Evolutionary conservation across 2,888 invertebrate species (phyloP).

Genomic region (Barypeithes pellucidus): DNA sequence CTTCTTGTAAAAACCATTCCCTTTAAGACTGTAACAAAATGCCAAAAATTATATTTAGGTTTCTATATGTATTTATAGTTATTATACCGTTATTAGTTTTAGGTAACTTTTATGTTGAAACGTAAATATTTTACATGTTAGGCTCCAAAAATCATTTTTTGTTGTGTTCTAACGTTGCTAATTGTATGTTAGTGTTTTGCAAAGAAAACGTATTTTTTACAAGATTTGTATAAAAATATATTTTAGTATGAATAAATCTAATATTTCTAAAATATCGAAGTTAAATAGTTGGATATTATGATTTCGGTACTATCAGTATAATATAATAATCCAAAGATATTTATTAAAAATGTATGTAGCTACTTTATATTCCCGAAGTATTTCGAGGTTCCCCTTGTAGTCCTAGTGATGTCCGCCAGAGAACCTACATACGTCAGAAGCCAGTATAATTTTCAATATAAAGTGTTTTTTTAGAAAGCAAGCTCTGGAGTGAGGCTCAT

Average conservation of each 20-base stretch:
- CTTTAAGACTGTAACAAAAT: slow-evolving; percentile 34
- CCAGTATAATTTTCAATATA: too few relatives aligned
- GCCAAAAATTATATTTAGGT: slow-evolving; percentile 25
- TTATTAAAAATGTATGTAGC: not conserved
- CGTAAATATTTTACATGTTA: slow-evolving; percentile 2
- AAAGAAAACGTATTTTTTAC: slow-evolving; percentile 26
- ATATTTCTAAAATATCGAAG: slow-evolving; percentile 8
- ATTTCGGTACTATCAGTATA: not conserved
- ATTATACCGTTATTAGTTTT: slow-evolving; percentile 21
- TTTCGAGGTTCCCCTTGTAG: not conserved
- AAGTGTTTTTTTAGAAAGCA: too few relatives aligned
- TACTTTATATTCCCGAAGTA: slow-evolving; percentile 4
- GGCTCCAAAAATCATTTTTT: too few relatives aligned
- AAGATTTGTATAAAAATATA: slow-evolving; percentile 28
- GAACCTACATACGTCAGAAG: too few relatives aligned
- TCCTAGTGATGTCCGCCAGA: too few relatives aligned
- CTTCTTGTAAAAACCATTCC: slow-evolving; percentile 4
- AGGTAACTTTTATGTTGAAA: not conserved
- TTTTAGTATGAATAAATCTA: slow-evolving; percentile 15
- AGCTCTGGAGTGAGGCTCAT: too few relatives aligned
- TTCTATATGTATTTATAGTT: slow-evolving; percentile 5
- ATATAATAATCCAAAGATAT: slow-evolving; percentile 1
- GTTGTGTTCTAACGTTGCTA: not conserved
- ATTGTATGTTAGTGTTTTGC: slow-evolving; percentile 8
- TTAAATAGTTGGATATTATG: not conserved